Percentiles rank a stretch among this genome's conserved stretches.
phyloP scores from a whole-genome alignment of 2,888 invertebrate species.

The Macrosiphum euphorbiae region DNA sequence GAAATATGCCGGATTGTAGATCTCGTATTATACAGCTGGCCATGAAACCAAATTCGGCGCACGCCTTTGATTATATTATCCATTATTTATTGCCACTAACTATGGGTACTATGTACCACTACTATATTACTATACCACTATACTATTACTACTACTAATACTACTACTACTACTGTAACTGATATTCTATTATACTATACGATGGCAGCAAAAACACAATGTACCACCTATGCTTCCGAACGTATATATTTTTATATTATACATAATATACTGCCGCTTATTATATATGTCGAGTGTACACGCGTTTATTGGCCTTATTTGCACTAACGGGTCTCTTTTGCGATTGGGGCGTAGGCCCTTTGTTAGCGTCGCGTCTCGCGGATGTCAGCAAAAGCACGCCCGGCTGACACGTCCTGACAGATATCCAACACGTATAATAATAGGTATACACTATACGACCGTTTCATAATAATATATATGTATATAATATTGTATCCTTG shows the following conservation, averaged over 20 bases:
- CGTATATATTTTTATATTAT: not conserved
- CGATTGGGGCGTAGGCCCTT: constrained; percentile 45
- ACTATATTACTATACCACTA: too few relatives aligned
- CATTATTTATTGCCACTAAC: too few relatives aligned
- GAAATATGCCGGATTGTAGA: too few relatives aligned
- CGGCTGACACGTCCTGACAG: constrained; percentile 62
- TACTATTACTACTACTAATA: too few relatives aligned
- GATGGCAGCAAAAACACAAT: not conserved
- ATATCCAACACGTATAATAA: constrained; percentile 14
- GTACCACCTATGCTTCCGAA: not conserved
- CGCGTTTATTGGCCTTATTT: constrained; percentile 63
- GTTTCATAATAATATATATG: not conserved
- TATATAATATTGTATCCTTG: not conserved
- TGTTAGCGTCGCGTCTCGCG: constrained; percentile 59
- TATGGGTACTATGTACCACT: too few relatives aligned
- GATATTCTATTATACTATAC: not conserved
- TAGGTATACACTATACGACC: not conserved
- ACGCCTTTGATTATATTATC: too few relatives aligned
- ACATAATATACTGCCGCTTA: not conserved
- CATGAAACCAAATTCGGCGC: too few relatives aligned
- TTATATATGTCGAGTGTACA: not conserved
- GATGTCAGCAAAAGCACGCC: constrained; percentile 62
- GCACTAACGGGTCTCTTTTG: constrained; percentile 46
- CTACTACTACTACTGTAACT: too few relatives aligned
- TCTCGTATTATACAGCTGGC: too few relatives aligned